Base-by-base conservation (phyloP, 2,797 vertebrate species). In the Acestrorhynchus altus region DNA sequence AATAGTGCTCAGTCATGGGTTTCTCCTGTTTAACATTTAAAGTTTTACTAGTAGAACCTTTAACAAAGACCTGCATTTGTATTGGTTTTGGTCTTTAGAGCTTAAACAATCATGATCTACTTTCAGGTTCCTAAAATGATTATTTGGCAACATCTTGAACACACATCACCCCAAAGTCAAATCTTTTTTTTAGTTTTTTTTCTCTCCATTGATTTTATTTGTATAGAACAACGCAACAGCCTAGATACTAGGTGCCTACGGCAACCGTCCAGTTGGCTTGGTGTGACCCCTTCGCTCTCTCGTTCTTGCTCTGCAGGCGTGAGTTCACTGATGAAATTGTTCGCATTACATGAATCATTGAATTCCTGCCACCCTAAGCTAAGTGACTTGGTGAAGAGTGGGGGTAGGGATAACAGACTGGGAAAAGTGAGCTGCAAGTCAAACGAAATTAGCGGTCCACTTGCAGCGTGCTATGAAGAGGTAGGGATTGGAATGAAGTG, bases 311-410 rank as follows among this genome's bases (percentile, higher is more conserved):
- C 20, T 79, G 79, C 65, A 82, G 80, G 72, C 82, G 22, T 78
- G 84, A 85, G 67, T 84, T 86, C 81, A 69, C 82, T 76, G 78
- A 75, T 87, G 74, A 82, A 81, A 86, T 88, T 57, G 77, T 54
- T 0, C 0, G 16, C 72, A 64, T 88, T 86, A 86, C 61, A 77
- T 20, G 71, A 89, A 78, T 87, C 81, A 69, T 47, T 13, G 74
- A 80, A 66, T 71, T 78, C 87, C 28, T 86, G 76, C 86, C 86
- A 86, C 81, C 81, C 77, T 56, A 83, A 89, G 80, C 80, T 89
- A 79, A 75, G 81, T 72, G 75, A 70, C 72, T 72, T 61, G 31
- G 57, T 31, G 4, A 28, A 18, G 26, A 77, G 60, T 54, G 77
- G 10, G 31, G 6, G 2, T 35, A 2, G 31, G 31, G 31, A n/a